Evolutionary conservation across 2,113 vertebrate species (phyloP).

Genomic region (Nematolebias whitei): DNA sequence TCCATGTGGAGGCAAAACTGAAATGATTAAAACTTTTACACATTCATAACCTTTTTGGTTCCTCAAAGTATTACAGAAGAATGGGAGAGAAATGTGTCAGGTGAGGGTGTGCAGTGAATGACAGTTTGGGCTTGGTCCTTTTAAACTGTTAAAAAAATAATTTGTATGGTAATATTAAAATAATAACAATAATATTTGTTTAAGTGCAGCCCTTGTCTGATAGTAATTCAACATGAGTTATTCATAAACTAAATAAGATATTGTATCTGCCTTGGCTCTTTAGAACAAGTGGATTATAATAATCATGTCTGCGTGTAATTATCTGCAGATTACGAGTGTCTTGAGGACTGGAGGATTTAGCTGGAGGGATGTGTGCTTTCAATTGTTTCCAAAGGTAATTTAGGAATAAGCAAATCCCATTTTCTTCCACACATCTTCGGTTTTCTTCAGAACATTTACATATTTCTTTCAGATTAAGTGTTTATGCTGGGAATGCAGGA

Average conservation of each 20-base stretch:
- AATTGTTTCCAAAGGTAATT: constrained; percentile 4
- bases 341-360: background rate
- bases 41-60: no score
- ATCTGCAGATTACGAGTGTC: background rate
- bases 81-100: no score
- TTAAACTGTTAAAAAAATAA: no score
- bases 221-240: background rate
- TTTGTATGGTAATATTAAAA: no score
- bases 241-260: background rate
- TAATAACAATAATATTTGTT: no score
- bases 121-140: no score
- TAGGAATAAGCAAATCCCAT: background rate
- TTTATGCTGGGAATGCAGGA: background rate
- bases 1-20: no score
- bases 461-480: constrained; percentile 19
- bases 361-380: background rate
- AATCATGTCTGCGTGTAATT: background rate
- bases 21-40: no score
- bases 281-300: background rate
- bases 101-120: no score
- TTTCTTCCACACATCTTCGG: constrained; percentile 7
- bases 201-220: no score
- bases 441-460: constrained; percentile 25
- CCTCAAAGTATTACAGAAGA: no score
- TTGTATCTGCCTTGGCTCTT: background rate